Evolutionary conservation across 2,888 invertebrate genomes (phyloP).

Genomic region (Lapara coniferarum): DNA sequence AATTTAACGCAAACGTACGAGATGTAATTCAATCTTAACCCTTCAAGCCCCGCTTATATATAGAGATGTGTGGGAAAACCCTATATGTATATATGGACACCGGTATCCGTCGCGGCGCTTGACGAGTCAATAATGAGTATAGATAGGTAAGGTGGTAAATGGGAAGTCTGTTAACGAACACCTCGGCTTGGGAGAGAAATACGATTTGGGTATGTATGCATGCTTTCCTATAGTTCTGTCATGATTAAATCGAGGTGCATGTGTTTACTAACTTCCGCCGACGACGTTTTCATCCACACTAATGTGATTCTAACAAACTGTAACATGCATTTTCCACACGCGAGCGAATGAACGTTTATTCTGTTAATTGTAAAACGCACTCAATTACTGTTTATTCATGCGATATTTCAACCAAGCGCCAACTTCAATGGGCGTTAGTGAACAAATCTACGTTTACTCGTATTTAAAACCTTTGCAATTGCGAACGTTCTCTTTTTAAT

Average conservation of each 20-base stretch:
- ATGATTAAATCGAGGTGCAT: neutral
- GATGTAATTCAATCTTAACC: neutral
- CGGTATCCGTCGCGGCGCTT: no score
- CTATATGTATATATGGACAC: no score
- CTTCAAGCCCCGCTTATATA: no score
- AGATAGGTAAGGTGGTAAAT: neutral
- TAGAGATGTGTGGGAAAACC: no score
- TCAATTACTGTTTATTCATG: neutral
- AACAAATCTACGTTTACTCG: neutral
- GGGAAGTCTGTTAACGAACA: neutral
- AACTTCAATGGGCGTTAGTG: no score
- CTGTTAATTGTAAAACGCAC: neutral
- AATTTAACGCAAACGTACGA: neutral
- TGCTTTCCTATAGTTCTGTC: slow-evolving; percentile 1
- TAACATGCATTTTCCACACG: neutral
- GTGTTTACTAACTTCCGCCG: neutral
- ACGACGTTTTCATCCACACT: neutral
- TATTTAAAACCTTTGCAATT: neutral
- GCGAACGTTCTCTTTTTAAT: neutral
- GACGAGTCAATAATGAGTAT: no score
- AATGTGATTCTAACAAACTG: neutral
- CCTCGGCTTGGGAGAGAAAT: neutral
- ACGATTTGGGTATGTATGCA: neutral
- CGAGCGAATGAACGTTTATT: neutral
- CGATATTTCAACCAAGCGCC: neutral